These are phyloP conservation scores for Torymus aiolomorphi DNA, from an alignment of 2,888 invertebrate genomes.

Conservation along the genomic window DNA sequence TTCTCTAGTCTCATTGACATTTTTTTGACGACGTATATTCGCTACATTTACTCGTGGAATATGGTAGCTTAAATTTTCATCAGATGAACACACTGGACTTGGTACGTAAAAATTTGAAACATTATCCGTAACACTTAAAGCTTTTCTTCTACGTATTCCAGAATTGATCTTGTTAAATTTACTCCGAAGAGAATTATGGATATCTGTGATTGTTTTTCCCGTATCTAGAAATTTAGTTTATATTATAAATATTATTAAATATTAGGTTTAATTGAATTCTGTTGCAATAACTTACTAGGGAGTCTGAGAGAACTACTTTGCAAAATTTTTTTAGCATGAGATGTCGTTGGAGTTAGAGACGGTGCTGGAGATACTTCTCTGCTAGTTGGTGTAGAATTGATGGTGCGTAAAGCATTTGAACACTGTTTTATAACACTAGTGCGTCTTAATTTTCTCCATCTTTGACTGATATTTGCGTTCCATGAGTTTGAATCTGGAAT, in stretches of 20 bases:
- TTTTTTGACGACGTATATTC: conserved; percentile 65
- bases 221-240: conserved; percentile 64
- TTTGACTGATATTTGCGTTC: conserved; percentile 86
- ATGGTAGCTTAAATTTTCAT: conserved; percentile 64
- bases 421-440: conserved; percentile 68
- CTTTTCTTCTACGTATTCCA: conserved; percentile 81
- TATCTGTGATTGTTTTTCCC: conserved; percentile 80
- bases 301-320: conserved; percentile 76
- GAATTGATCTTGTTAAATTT: conserved; percentile 85
- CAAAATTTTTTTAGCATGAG: conserved; percentile 66
- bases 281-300: conserved; percentile 68
- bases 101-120: conserved; percentile 82
- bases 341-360: conserved; percentile 62
- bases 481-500: conserved; percentile 82
- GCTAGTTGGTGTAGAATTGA: conserved; percentile 71
- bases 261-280: too few relatives aligned
- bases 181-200: conserved; percentile 78
- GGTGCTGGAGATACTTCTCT: conserved; percentile 73
- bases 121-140: conserved; percentile 84
- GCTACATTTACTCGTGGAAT: conserved; percentile 71
- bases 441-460: conserved; percentile 85
- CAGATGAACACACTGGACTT: conserved; percentile 76
- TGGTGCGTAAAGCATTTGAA: conserved; percentile 67
- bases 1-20: too few relatives aligned
- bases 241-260: neutral